Evolutionary conservation across 1,140 invertebrate species (phyloP), one percentile per base, ranked within the genome.

Genomic region (Pseudoatta argentina): DNA sequence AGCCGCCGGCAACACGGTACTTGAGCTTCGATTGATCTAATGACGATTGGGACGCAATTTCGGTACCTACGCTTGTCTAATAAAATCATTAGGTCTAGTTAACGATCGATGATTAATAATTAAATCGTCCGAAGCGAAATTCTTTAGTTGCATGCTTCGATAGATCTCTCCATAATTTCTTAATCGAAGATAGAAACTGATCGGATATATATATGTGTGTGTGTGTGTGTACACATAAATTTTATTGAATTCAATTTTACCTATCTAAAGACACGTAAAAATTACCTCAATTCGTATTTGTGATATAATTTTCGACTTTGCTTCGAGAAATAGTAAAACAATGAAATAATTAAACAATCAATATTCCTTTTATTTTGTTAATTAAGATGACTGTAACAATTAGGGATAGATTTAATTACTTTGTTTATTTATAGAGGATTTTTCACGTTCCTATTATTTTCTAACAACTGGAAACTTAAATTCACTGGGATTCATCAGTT

Each of bases 11-110:
- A 79, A 85, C 44, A 77, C 27, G 63, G 16, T 64, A 69, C 72
- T 85, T 85, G 83, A 83, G 79, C 69, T 75, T 61, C 55, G 48
- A 59, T 72, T 59, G 34, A 82, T 75, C 39, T 75, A 75, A 82
- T n/a, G 44, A 75, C 8, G 18, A 61, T 30, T 53, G 18, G 44
- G 73, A 51, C 57, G 59, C 72, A 44, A 76, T 77, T 59, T 83
- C 71, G 30, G 16, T 85, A 18, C 18, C 82, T 77, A 66, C n/a
- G 59, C n/a, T 53, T 34, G 44, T 51, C 24, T 48, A 82, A 61
- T 18, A 48, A 72, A 82, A 18, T 57, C 64, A n/a, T 81, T 57
- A 27, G 39, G 12, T 72, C 76, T 24, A 63, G 4, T 16, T 4
- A n/a, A 77, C 24, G 14, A 53, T 64, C 24, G 24, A 24, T 24